Conservation (phyloP, 2,797 vertebrate species). For the Oryzias sinensis region DNA sequence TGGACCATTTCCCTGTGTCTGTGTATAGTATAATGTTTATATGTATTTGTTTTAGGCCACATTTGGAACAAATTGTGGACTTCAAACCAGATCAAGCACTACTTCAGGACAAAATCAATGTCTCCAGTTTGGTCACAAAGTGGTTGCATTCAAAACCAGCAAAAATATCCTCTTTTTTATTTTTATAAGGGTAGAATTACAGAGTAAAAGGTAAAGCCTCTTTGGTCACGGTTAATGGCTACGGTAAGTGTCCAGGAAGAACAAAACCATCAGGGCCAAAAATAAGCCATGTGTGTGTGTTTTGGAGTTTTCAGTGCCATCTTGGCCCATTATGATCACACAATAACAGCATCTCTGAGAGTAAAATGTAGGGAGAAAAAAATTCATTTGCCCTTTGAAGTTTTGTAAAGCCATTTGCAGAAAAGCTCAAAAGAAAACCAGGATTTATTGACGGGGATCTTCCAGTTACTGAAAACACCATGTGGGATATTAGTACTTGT, state of each 20-base stretch:
- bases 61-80: constrained; percentile 49
- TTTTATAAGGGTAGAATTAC: constrained; percentile 24
- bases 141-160: constrained; percentile 14
- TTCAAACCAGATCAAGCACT: constrained; percentile 37
- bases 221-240: constrained; percentile 32
- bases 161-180: constrained; percentile 18
- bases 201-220: constrained; percentile 16
- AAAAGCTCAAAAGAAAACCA: constrained; percentile 1
- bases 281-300: constrained; percentile 19
- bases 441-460: constrained; percentile 59
- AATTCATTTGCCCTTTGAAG: constrained; percentile 25
- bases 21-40: constrained; percentile 33
- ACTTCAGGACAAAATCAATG: constrained; percentile 29
- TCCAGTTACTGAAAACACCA: constrained; percentile 41
- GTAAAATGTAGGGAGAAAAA: constrained; percentile 53
- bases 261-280: constrained; percentile 9
- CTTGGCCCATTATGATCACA: neutral
- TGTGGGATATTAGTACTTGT: too few species aligned
- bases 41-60: constrained; percentile 41
- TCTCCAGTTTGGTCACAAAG: constrained; percentile 24
- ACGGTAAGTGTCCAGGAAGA: constrained; percentile 4
- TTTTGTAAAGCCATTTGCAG: constrained; percentile 30
- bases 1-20: constrained; percentile 22
- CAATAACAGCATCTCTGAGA: constrained; percentile 8
- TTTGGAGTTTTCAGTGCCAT: neutral